Evolutionary conservation across 2,113 vertebrate genomes (phyloP), one percentile per base, ranked within the genome.

Genomic region (Rhea pennata): DNA sequence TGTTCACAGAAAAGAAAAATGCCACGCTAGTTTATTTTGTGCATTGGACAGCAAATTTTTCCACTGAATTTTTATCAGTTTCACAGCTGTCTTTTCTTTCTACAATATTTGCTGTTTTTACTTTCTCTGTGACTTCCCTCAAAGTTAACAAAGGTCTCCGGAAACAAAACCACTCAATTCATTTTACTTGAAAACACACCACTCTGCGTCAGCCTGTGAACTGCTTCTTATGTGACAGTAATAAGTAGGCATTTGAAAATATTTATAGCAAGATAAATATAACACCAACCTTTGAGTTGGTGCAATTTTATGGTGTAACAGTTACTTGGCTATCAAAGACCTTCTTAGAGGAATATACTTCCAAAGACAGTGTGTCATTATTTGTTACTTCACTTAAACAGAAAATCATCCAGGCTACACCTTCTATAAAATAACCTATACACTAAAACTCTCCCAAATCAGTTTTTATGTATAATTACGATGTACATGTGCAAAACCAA

Each of bases 221-320:
- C 78, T 31, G 80, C 61, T 81, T 42, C 88, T 19, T 80, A 59
- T 7, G 65, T 16, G 5, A 75, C 71, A 51, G 44, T 59, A 85
- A 46, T 26, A 71, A 88, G 53, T 22, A 59, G 40, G 78, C 91
- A 80, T 77, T 54, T 80, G 84, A 95, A 88, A 95, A 95, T 90
- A 95, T 96, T 96, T 97, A 91, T 74, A 93, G 69, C 22, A 78
- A 92, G 89, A 95, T 92, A 95, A 92, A 97, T 94, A 93, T 96
- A 94, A 93, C 95, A 95, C 56, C 78, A 96, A 69, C 84, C 82
- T 88, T 96, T 91, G 82, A 91, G 89, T 56, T 66, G 87, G n/a
- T 82, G 81, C 73, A 91, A 91, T 71, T 90, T 92, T 15, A 42
- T 14, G 54, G 53, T 66, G 82, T 46, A 85, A 50, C 7, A 48